phyloP scores from a whole-genome alignment of 2,888 invertebrate genomes.

The Crioceris asparagi region DNA sequence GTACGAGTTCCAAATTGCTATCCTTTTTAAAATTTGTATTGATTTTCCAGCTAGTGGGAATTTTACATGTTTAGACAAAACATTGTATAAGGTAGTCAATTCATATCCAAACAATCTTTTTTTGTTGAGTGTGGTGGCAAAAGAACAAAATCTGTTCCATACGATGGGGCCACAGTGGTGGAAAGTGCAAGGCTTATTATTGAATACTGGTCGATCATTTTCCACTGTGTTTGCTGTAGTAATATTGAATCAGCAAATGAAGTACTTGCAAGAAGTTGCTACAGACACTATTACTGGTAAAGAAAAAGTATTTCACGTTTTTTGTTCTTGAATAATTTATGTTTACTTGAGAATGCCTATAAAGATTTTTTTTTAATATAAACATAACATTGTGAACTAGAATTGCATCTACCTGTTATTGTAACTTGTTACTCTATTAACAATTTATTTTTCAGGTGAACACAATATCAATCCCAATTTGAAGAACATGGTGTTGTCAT shows the following conservation, averaged over 20 bases:
- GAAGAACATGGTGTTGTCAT: slow-evolving; percentile 32
- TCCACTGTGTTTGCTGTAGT: slow-evolving; percentile 40
- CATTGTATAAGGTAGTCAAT: slow-evolving; percentile 35
- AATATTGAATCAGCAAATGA: slow-evolving; percentile 33
- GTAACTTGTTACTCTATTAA: too few species aligned
- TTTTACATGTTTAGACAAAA: slow-evolving; percentile 36
- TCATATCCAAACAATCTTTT: slow-evolving; percentile 50
- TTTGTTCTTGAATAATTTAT: neutral
- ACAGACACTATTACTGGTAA: slow-evolving; percentile 33
- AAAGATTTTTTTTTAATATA: too few species aligned
- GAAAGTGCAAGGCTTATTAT: slow-evolving; percentile 40
- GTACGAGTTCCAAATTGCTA: slow-evolving; percentile 36
- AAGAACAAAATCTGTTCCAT: slow-evolving; percentile 35
- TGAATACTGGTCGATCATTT: slow-evolving; percentile 38
- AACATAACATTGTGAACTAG: too few species aligned
- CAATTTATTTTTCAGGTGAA: slow-evolving; percentile 27
- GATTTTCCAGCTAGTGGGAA: slow-evolving; percentile 31
- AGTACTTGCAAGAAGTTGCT: slow-evolving; percentile 27
- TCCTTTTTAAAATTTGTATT: slow-evolving; percentile 32
- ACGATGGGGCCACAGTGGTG: slow-evolving; percentile 42
- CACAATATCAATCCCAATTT: slow-evolving; percentile 24
- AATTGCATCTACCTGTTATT: too few species aligned
- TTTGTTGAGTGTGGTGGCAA: slow-evolving; percentile 42
- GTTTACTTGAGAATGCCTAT: neutral
- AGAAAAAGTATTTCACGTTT: slow-evolving; percentile 2